Conservation (phyloP, 2,888 invertebrate genomes). For the Xylophagus ater region DNA sequence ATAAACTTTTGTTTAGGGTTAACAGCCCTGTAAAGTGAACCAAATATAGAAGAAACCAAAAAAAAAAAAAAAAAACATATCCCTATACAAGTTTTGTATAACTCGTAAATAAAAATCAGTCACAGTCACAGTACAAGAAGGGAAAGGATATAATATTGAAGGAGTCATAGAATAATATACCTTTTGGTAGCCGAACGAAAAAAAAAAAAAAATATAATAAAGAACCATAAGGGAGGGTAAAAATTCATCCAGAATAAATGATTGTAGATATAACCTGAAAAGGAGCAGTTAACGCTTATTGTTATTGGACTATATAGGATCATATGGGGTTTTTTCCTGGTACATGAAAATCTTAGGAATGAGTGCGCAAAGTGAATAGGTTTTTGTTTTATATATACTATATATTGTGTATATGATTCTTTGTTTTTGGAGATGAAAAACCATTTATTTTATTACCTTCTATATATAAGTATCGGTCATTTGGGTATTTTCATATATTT, state of each 20-base stretch:
- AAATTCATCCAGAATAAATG: no score
- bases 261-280: constrained; percentile 5
- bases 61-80: background rate
- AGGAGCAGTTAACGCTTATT: constrained; percentile 16
- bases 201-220: background rate
- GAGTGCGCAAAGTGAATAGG: no score
- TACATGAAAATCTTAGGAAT: no score
- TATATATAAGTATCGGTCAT: no score
- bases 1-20: background rate
- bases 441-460: no score
- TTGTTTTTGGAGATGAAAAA: no score
- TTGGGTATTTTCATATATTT: no score
- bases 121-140: constrained; percentile 13
- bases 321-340: constrained; percentile 2
- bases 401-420: no score
- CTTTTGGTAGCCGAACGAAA: no score
- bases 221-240: background rate
- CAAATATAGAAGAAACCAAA: background rate
- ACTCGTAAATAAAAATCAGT: constrained; percentile 16
- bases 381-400: no score
- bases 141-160: constrained; percentile 5
- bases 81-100: background rate
- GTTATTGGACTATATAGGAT: constrained; percentile 13
- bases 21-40: no score
- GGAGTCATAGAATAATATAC: constrained; percentile 9